Evolutionary conservation across 2,888 invertebrate genomes (phyloP).

Genomic region (Athripsodes cinereus): DNA sequence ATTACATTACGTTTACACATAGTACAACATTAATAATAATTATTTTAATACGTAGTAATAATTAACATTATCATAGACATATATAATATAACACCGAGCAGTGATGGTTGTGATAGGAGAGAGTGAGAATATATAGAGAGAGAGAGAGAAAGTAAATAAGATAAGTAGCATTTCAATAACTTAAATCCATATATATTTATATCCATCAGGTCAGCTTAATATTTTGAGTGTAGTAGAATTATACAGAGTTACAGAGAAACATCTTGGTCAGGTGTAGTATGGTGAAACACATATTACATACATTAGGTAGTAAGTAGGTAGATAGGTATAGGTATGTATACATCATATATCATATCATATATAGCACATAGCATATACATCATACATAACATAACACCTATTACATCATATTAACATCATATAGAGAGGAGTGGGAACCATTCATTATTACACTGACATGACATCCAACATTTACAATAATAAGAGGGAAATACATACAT

Average conservation of each 20-base stretch:
- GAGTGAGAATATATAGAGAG: too few relatives aligned
- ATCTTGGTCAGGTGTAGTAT: constrained; percentile 37
- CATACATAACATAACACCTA: too few relatives aligned
- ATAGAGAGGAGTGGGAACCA: constrained; percentile 34
- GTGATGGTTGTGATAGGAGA: too few relatives aligned
- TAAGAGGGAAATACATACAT: constrained; percentile 29
- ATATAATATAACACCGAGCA: constrained; percentile 33
- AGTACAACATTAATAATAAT: constrained; percentile 32
- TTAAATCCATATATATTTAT: constrained; percentile 58
- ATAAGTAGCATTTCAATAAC: constrained; percentile 44
- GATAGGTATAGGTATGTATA: too few relatives aligned
- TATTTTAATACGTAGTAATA: constrained; percentile 36
- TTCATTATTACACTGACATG: constrained; percentile 33
- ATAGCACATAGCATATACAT: too few relatives aligned
- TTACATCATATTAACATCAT: too few relatives aligned
- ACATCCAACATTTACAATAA: constrained; percentile 55
- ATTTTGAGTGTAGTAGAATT: constrained; percentile 47
- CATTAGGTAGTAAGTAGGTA: too few relatives aligned
- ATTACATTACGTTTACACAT: background rate
- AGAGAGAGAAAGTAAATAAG: too few relatives aligned
- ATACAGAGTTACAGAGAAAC: constrained; percentile 46
- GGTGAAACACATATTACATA: constrained; percentile 47
- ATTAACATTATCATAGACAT: too few relatives aligned
- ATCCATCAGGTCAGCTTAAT: constrained; percentile 57
- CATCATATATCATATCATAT: too few relatives aligned